Evolutionary conservation across 2,113 vertebrate species (phyloP), one percentile per base, ranked within the genome.

Genomic region (Pterocles gutturalis): DNA sequence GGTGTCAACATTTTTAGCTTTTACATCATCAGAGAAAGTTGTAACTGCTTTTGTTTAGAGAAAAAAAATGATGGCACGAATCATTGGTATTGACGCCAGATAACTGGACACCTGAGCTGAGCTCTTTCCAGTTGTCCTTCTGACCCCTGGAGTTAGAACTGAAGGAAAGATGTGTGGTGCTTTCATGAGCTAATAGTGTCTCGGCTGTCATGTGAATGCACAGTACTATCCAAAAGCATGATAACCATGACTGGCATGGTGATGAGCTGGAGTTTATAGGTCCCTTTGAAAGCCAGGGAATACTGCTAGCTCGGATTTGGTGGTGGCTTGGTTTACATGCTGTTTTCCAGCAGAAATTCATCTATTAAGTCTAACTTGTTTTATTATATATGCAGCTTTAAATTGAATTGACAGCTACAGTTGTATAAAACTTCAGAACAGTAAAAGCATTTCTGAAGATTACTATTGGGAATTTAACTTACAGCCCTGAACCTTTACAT

Each of bases 191-290:
- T 69, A 5, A 5, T 0, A 3, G 18, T 33, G 45, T 78, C 70
- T 75, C 1, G 4, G 43, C 64, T 4, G 0, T 46, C 33, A 11
- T 0, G 0, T 38, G 61, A 46, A 18, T 53, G 48, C 57, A 46
- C 34, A 55, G 29, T 33, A 5, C 38, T 46, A 2, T 64, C 17
- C 84, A 31, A 67, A 76, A 86, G 54, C 24, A 5, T 6, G 14
- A 8, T 17, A 60, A 11, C 43, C 29, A 1, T 17, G 45, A 31
- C 45, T 75, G 34, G 2, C 33, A 2, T 53, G 34, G 53, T 82
- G 31, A 15, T 75, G 57, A 60, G 15, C 41, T 46, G 25, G 43
- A 83, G 36, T 11, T 73, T 54, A 34, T 0, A 43, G 45, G 17
- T 66, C 45, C 16, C 9, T 36, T 24, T 46, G 71, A 85, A 92